phyloP scores from a whole-genome alignment of 2,888 invertebrate species.

The Mystacides longicornis region DNA sequence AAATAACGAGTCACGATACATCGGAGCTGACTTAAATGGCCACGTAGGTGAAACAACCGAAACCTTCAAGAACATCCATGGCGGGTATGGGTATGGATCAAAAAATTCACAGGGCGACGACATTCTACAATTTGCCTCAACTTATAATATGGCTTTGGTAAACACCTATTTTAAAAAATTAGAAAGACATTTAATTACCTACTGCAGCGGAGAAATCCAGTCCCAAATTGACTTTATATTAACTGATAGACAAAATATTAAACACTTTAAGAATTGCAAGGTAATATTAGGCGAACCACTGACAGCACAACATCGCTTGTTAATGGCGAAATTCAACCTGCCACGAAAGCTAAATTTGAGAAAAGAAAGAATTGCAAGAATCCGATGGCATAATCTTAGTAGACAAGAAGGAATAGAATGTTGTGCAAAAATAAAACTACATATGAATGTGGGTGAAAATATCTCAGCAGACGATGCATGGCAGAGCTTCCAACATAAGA shows the following conservation, averaged over 20 bases:
- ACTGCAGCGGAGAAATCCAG: not conserved
- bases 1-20: not conserved
- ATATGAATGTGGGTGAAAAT: not conserved
- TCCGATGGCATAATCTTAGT: not conserved
- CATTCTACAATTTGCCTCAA: not conserved
- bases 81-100: not conserved
- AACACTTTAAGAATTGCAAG: not conserved
- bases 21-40: not conserved
- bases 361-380: not conserved
- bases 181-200: not conserved
- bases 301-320: not conserved
- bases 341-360: too few relatives aligned
- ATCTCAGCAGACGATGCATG: not conserved
- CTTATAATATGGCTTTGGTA: not conserved
- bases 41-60: not conserved
- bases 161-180: not conserved
- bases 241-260: not conserved
- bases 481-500: not conserved
- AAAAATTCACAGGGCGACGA: not conserved
- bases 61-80: not conserved
- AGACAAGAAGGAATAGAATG: not conserved
- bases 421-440: not conserved
- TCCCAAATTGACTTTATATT: not conserved
- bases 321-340: too few relatives aligned
- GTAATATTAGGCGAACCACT: not conserved